Base-by-base conservation (phyloP, 2,888 invertebrate genomes). In the Gastrophysa polygoni region DNA sequence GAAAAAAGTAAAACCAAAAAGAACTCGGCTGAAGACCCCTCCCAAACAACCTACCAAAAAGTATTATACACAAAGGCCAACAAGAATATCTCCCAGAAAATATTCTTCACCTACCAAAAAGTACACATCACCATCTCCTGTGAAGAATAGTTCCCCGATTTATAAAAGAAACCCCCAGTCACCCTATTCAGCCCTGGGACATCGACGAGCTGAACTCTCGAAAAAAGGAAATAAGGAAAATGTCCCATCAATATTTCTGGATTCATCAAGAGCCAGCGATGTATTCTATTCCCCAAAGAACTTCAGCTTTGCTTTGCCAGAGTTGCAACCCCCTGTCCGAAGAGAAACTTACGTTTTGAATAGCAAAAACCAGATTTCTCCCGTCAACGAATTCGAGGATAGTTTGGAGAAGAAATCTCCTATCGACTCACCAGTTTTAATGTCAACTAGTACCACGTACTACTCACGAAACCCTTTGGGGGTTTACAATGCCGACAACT, bases 11-110 rank as follows among this genome's bases (percentile, higher is more conserved):
- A 63, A 61, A 34, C 14, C 44, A 52, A 38, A 24, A 59, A 52
- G 28, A 38, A 34, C 11, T 16, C 34, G 43, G 24, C 43, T 14
- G 24, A 59, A 44, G 57, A 49, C 34, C 28, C 28, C 20, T 11
- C 3, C 10, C 6, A 64, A 59, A 61, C 49, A 56, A 55, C 69
- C 68, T n/a, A 67, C 70, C 3, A 66, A 65, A 59, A 67, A 66
- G 57, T 63, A 65, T 21, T 68, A 68, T 58, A 14, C 59, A 1
- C 8, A 50, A 4, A 61, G 55, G 29, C 65, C 67, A 14, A 50
- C 65, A 18, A 54, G 57, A 21, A 63, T 68, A 21, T 63, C 67
- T 8, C 61, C 67, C 4, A 60, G 54, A 38, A 60, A 54, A 16
- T 65, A 48, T 57, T 59, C 54, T 8, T 6, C 59, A 32, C 20